Evolutionary conservation across 2,797 vertebrate species (phyloP).

Genomic region (Channallabes apus): DNA sequence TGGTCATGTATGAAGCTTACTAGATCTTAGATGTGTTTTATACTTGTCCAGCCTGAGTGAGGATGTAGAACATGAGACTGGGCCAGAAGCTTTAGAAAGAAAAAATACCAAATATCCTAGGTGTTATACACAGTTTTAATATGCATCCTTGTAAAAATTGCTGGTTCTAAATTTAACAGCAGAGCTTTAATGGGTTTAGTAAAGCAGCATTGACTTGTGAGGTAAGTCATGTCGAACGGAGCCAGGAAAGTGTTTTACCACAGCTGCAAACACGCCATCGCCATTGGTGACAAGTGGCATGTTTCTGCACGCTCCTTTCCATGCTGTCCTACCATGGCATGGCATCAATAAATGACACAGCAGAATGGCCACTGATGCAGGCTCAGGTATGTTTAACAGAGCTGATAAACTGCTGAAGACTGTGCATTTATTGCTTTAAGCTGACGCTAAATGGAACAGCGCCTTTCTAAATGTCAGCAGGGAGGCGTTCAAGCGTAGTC

Average conservation of each 20-base stretch:
- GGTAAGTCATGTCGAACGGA: constrained; percentile 21
- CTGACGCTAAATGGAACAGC: constrained; percentile 33
- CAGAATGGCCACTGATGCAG: constrained; percentile 40
- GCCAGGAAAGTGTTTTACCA: constrained; percentile 51
- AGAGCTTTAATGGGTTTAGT: constrained; percentile 34
- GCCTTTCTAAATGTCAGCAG: constrained; percentile 38
- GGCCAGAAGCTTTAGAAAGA: not conserved
- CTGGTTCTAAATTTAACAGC: constrained; percentile 31
- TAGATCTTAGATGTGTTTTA: not conserved
- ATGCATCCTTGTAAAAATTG: constrained; percentile 15
- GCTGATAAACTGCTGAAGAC: constrained; percentile 51
- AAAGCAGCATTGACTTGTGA: constrained; percentile 26
- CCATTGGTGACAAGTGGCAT: constrained; percentile 44
- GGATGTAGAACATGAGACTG: not conserved
- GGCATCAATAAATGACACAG: constrained; percentile 59
- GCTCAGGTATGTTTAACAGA: constrained; percentile 56
- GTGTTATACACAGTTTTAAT: not conserved
- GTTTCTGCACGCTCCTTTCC: constrained; percentile 51
- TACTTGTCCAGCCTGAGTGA: not conserved
- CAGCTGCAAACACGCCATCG: constrained; percentile 29
- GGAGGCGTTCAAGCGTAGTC: constrained; percentile 19
- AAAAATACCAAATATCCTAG: not conserved
- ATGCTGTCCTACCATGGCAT: constrained; percentile 28
- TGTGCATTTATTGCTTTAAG: constrained; percentile 34
- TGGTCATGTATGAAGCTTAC: not conserved